phyloP scores from a whole-genome alignment of 2,113 vertebrate species.

The Nothocercus nigrocapillus region DNA sequence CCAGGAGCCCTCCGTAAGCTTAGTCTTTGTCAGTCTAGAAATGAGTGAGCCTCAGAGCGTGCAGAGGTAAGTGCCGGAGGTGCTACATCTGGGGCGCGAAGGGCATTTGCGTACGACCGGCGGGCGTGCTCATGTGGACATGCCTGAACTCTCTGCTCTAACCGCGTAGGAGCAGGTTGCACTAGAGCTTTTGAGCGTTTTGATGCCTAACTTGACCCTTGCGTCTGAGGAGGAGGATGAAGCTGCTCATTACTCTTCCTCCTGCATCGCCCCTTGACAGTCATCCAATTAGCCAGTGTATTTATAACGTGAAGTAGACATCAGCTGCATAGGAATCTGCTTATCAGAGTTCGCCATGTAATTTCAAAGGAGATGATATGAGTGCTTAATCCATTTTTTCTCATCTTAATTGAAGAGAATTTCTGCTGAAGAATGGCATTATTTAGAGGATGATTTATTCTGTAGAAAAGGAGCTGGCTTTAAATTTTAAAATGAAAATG shows the following conservation, averaged over 20 bases:
- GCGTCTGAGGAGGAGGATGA: not conserved
- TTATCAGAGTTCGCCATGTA: rapidly evolving
- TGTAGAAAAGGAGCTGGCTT: not conserved
- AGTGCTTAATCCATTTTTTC: not conserved
- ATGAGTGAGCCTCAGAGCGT: not conserved
- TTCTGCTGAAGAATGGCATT: not conserved
- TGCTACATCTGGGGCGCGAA: too few species aligned
- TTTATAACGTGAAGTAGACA: not conserved
- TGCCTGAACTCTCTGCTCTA: not conserved
- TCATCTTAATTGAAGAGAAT: not conserved
- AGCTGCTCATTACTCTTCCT: not conserved
- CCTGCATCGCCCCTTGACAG: not conserved
- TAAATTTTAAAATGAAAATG: not conserved
- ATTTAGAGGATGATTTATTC: not conserved
- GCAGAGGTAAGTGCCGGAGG: not conserved
- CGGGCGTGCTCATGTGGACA: too few species aligned
- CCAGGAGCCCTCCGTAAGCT: not conserved
- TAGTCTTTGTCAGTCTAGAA: not conserved
- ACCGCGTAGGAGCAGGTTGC: not conserved
- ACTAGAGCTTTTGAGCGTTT: not conserved
- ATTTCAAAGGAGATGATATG: not conserved
- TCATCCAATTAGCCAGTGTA: not conserved
- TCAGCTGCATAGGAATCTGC: rapidly evolving
- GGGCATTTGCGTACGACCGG: not conserved
- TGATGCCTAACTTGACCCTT: not conserved